A percentile compares a stretch with the other conserved stretches of the same genome.
Conservation (phyloP, 2,797 vertebrate species). For the Telmatherina bonti region DNA sequence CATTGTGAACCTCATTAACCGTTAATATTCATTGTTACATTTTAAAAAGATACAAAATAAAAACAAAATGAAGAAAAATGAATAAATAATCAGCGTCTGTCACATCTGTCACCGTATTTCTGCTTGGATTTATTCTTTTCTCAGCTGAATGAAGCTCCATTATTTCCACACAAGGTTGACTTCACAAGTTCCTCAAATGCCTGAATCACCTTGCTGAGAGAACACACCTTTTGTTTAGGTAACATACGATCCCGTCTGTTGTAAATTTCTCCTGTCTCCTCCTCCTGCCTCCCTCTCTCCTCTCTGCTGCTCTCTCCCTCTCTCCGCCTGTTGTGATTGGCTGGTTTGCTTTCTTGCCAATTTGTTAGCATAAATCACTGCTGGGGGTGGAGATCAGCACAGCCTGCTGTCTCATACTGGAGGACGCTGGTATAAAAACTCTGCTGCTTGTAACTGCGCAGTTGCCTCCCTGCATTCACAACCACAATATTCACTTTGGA, state of each 20-base stretch:
- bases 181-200: conserved; percentile 12
- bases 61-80: too few relatives aligned
- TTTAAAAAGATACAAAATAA: too few relatives aligned
- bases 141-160: neutral
- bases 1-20: too few relatives aligned
- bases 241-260: conserved; percentile 1
- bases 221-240: conserved; percentile 49
- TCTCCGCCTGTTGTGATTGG: conserved; percentile 66
- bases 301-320: neutral
- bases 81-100: too few relatives aligned
- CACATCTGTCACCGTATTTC: neutral
- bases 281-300: neutral
- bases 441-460: conserved; percentile 10
- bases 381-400: conserved; percentile 66
- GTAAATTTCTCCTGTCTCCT: neutral
- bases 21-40: too few relatives aligned
- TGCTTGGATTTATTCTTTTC: neutral
- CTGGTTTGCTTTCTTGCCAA: conserved; percentile 38
- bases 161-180: neutral
- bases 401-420: conserved; percentile 44
- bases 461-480: conserved; percentile 6
- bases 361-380: conserved; percentile 69
- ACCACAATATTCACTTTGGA: conserved; percentile 27
- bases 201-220: neutral
- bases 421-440: conserved; percentile 35